A percentile compares a stretch with the other conserved stretches of the same genome.
Conservation (phyloP, 2,888 invertebrate genomes). For the Deilephila porcellus region DNA sequence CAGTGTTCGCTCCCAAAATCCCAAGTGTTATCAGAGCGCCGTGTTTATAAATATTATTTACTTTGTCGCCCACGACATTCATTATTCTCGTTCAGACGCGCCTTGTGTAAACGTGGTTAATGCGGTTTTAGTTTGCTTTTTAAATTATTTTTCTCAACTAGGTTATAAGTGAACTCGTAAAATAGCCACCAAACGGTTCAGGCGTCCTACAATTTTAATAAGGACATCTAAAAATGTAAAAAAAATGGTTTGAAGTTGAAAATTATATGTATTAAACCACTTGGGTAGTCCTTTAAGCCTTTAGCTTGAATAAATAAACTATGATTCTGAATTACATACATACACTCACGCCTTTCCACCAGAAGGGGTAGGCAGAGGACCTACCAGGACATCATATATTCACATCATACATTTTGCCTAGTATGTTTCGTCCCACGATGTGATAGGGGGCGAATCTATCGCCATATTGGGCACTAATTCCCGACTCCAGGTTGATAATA, state of each 20-base stretch:
- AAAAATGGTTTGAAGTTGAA: neutral
- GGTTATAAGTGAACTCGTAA: constrained; percentile 11
- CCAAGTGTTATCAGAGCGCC: neutral
- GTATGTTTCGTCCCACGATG: no score
- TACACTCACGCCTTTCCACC: no score
- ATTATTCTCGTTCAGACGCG: neutral
- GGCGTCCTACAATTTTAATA: neutral
- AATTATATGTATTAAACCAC: neutral
- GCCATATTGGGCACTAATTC: no score
- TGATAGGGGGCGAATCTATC: no score
- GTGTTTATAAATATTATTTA: neutral
- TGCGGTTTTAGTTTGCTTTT: constrained; percentile 11
- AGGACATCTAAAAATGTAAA: neutral
- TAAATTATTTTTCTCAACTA: constrained; percentile 19
- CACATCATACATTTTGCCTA: no score
- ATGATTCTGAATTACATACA: no score
- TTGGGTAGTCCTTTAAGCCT: neutral
- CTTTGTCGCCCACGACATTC: neutral
- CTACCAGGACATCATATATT: no score
- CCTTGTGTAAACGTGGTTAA: neutral
- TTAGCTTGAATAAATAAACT: neutral
- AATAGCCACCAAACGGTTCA: neutral
- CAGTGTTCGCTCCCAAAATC: neutral
- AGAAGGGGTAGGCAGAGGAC: no score
- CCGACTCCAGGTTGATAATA: no score